phyloP scores from a whole-genome alignment of 2,113 vertebrate species.

The Odontophorus gujanensis region DNA sequence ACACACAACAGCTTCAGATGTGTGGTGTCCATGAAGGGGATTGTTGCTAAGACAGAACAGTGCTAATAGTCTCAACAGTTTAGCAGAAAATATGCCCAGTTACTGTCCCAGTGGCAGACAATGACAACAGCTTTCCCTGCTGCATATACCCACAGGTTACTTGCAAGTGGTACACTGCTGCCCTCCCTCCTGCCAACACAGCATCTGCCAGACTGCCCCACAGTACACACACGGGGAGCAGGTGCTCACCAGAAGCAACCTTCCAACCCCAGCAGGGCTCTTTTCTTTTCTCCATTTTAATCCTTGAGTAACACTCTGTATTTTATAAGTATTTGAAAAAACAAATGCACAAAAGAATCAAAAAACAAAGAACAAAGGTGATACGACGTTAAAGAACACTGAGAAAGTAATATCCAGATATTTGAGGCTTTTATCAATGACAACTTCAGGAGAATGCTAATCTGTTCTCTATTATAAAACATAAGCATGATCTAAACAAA shows the following conservation, averaged over 20 bases:
- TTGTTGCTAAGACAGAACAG: background rate
- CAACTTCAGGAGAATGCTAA: background rate
- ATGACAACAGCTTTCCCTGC: background rate
- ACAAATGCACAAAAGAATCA: background rate
- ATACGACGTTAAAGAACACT: background rate
- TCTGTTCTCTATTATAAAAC: background rate
- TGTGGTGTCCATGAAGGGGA: background rate
- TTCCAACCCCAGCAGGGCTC: background rate
- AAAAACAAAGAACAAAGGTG: background rate
- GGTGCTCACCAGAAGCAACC: background rate
- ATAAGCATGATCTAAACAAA: conserved; percentile 14
- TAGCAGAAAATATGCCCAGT: background rate
- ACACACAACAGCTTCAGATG: background rate
- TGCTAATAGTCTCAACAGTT: background rate
- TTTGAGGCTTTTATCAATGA: background rate
- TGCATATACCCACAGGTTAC: rapidly evolving
- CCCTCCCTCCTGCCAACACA: background rate
- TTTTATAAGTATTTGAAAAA: conserved; percentile 17
- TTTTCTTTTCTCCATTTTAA: background rate
- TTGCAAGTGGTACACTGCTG: rapidly evolving
- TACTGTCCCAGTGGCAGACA: background rate
- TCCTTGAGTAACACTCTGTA: background rate
- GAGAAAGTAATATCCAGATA: background rate
- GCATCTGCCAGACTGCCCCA: background rate
- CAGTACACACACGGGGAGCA: rapidly evolving